Conservation (phyloP, 2,888 invertebrate genomes). For the Standfussiana lucernea region DNA sequence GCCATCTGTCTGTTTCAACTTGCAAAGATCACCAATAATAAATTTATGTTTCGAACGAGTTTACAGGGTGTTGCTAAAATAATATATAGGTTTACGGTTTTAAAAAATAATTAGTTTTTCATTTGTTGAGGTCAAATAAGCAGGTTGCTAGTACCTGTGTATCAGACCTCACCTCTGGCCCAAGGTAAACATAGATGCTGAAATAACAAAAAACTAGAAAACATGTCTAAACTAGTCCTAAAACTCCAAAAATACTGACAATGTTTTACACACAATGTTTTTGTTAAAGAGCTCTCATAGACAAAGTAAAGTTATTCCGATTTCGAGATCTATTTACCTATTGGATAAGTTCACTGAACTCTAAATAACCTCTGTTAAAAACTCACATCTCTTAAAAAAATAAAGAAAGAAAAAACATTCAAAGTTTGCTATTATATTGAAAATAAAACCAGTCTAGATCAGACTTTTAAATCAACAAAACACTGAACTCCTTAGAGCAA, state of each 20-base stretch:
- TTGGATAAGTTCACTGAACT: conserved; percentile 6
- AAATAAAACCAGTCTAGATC: conserved; percentile 27
- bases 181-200: too few species aligned
- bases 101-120: too few species aligned
- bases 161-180: too few species aligned
- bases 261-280: neutral
- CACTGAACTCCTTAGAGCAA: conserved; percentile 20
- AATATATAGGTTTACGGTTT: too few species aligned
- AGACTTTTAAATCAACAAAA: conserved; percentile 10
- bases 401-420: neutral
- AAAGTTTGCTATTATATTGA: neutral
- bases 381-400: neutral
- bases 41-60: conserved; percentile 22
- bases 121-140: too few species aligned
- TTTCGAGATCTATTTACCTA: neutral
- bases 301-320: neutral
- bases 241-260: neutral
- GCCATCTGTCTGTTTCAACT: conserved; percentile 34
- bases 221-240: neutral
- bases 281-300: neutral
- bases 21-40: conserved; percentile 30
- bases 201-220: too few species aligned
- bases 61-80: neutral
- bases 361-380: neutral
- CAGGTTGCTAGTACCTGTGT: too few species aligned